Evolutionary conservation across 2,113 vertebrate species (phyloP).

Genomic region (Marcusenius ussheri): DNA sequence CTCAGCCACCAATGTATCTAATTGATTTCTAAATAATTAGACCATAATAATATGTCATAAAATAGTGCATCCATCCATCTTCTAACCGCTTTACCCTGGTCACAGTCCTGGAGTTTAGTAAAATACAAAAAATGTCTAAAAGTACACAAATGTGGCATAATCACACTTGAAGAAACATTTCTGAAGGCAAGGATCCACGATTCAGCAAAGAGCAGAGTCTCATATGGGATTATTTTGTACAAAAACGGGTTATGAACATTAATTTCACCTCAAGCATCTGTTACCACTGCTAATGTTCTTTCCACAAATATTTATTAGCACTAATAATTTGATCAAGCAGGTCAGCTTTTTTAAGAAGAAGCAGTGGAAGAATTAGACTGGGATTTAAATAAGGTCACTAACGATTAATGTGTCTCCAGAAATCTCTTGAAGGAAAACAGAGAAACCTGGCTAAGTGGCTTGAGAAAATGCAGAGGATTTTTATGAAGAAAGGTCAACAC

Average conservation of each 20-base stretch:
- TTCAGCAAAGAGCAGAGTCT: neutral
- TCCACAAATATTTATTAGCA: neutral
- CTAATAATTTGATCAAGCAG: neutral
- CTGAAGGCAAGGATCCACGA: neutral
- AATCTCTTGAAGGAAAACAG: neutral
- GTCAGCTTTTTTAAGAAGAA: neutral
- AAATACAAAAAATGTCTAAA: neutral
- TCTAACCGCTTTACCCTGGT: neutral
- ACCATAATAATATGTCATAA: neutral
- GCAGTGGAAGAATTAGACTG: neutral
- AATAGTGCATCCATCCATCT: neutral
- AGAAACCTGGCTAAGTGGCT: neutral
- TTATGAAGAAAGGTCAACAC: neutral
- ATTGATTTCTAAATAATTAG: neutral
- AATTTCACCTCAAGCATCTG: neutral
- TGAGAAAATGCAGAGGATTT: neutral
- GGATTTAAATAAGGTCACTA: neutral
- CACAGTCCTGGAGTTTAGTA: neutral
- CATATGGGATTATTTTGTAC: neutral
- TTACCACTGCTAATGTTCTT: neutral
- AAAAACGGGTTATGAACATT: neutral
- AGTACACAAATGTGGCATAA: neutral
- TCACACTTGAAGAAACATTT: neutral
- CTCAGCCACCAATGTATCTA: neutral
- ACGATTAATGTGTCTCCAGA: neutral